Conservation (phyloP, 2,888 invertebrate genomes). For the Polydrusus tereticollis region DNA sequence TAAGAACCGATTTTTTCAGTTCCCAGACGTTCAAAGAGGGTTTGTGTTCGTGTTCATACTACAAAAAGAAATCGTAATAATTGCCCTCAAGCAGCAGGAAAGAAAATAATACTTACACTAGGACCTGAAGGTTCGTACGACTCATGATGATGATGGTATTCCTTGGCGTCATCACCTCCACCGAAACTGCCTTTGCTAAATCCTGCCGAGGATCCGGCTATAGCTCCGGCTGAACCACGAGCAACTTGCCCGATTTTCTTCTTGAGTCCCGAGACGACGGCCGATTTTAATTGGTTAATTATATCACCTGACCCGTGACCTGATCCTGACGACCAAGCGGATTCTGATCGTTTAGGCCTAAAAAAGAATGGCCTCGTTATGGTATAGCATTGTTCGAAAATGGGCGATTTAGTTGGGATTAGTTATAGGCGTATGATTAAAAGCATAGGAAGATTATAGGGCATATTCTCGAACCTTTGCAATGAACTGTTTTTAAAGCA, state of each 20-base stretch:
- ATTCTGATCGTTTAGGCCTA: slow-evolving; percentile 46
- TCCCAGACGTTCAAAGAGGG: slow-evolving; percentile 70
- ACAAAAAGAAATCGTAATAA: not conserved
- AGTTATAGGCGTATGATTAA: not conserved
- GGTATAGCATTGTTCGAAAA: not conserved
- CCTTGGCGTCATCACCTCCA: slow-evolving; percentile 48
- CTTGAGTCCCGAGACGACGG: slow-evolving; percentile 66
- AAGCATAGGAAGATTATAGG: not conserved
- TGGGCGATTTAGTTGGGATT: not conserved
- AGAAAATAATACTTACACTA: slow-evolving; percentile 17
- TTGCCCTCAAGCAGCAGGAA: not conserved
- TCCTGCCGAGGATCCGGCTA: slow-evolving; percentile 67
- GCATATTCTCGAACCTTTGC: not conserved
- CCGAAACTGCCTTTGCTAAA: slow-evolving; percentile 67
- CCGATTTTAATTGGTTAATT: slow-evolving; percentile 52
- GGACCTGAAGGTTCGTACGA: slow-evolving; percentile 33
- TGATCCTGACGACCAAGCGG: slow-evolving; percentile 56
- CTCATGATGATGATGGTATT: slow-evolving; percentile 39
- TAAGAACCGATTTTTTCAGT: slow-evolving; percentile 84
- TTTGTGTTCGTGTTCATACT: slow-evolving; percentile 31
- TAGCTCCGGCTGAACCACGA: slow-evolving; percentile 70
- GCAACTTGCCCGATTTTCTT: slow-evolving; percentile 71
- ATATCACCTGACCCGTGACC: slow-evolving; percentile 63
- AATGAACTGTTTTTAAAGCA: not conserved
- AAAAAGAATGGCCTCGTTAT: slow-evolving; percentile 17